Percentiles rank a stretch among this genome's conserved stretches.
These are phyloP conservation scores for human DNA, from an alignment of 2,113 vertebrate genomes.

Conservation along the genomic window DNA sequence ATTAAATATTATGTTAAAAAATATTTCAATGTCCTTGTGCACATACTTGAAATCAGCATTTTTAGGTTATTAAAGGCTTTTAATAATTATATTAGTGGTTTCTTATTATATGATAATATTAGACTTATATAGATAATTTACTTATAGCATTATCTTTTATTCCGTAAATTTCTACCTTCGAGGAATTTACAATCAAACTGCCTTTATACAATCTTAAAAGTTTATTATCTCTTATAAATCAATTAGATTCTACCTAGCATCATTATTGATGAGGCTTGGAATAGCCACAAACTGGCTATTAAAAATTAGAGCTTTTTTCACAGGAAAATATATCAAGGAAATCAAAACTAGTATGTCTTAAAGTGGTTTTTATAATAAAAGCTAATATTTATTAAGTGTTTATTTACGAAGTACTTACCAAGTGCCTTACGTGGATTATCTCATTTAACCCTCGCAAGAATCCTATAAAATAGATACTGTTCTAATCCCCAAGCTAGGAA, in stretches of 20 bases:
- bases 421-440: not conserved
- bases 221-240: constrained; percentile 18
- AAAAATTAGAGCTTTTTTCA: not conserved
- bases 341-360: constrained; percentile 27
- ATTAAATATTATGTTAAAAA: not conserved
- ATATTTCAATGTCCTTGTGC: not conserved
- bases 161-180: not conserved
- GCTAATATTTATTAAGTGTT: not conserved
- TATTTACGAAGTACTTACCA: not conserved
- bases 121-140: not conserved
- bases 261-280: not conserved
- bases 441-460: not conserved
- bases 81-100: not conserved
- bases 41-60: not conserved
- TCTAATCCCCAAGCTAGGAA: not conserved
- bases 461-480: not conserved
- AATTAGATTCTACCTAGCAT: not conserved
- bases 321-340: not conserved
- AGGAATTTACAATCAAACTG: not conserved
- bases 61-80: constrained; percentile 4
- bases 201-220: not conserved
- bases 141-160: not conserved
- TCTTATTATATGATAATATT: not conserved
- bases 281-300: constrained; percentile 13
- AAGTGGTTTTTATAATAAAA: constrained; percentile 43